These are phyloP conservation scores for Hepsetus odoe DNA, from an alignment of 2,113 vertebrate genomes.

Conservation along the genomic window DNA sequence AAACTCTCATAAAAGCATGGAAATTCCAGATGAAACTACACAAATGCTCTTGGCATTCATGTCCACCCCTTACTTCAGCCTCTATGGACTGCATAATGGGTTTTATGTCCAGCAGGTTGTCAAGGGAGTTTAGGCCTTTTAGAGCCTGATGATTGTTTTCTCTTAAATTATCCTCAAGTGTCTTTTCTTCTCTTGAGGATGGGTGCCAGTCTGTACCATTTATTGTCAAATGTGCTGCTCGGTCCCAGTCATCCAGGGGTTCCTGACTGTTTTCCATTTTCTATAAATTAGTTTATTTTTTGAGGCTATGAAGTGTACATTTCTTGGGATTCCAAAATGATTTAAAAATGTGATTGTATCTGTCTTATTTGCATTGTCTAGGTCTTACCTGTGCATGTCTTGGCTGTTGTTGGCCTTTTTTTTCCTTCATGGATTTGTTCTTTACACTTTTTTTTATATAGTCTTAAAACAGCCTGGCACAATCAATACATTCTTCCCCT, in stretches of 20 bases:
- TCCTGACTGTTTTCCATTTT: background rate
- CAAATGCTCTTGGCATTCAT: background rate
- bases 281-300: background rate
- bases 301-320: background rate
- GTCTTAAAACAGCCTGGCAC: conserved; percentile 52
- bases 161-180: background rate
- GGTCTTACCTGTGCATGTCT: background rate
- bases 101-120: background rate
- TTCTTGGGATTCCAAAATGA: too few species aligned
- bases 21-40: conserved; percentile 28
- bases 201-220: background rate
- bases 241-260: background rate
- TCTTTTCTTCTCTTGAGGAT: background rate
- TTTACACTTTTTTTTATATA: conserved; percentile 19
- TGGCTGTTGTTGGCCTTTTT: conserved; percentile 15
- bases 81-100: conserved; percentile 8
- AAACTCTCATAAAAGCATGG: conserved; percentile 13
- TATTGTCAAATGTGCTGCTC: background rate
- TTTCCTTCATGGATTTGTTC: conserved; percentile 37
- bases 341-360: too few species aligned
- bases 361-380: background rate
- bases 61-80: background rate
- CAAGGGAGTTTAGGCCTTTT: background rate
- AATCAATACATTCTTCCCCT: conserved; percentile 43
- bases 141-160: background rate